A percentile compares a stretch with the other conserved stretches of the same genome.
Evolutionary conservation across 2,797 vertebrate genomes (phyloP).

Genomic region (Squalus acanthias): DNA sequence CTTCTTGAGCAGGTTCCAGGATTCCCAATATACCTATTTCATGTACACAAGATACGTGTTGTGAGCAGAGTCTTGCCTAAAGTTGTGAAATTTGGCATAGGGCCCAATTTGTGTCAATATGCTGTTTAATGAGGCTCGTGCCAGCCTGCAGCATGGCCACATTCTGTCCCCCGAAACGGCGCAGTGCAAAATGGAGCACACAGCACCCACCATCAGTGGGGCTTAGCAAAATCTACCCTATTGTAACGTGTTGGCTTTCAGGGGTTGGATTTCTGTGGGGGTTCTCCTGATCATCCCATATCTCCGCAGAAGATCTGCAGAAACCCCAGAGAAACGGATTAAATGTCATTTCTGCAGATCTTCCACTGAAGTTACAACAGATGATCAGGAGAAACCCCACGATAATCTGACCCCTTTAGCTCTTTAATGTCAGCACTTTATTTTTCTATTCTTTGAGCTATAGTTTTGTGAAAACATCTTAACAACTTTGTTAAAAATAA

Average conservation of each 20-base stretch:
- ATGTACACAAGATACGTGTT: not conserved
- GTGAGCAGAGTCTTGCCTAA: not conserved
- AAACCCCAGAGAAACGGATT: not conserved
- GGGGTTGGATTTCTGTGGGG: not conserved
- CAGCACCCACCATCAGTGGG: not conserved
- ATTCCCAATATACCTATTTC: not conserved
- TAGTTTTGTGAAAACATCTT: not conserved
- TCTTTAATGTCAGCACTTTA: not conserved
- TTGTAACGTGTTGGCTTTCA: not conserved
- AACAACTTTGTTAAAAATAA: not conserved
- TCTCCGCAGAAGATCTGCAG: not conserved
- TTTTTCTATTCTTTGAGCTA: not conserved
- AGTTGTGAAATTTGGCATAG: not conserved
- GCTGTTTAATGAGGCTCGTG: not conserved
- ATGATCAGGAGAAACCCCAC: not conserved
- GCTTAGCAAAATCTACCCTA: not conserved
- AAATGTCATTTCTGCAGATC: not conserved
- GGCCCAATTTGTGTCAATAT: not conserved
- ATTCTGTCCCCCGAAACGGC: not conserved
- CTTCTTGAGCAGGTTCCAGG: not conserved
- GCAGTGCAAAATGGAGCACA: not conserved
- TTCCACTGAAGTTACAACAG: not conserved
- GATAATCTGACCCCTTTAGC: not conserved
- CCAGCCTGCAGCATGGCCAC: not conserved
- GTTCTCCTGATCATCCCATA: not conserved